phyloP scores from a whole-genome alignment of 2,888 invertebrate species.

The Leptinotarsa haldemani region DNA sequence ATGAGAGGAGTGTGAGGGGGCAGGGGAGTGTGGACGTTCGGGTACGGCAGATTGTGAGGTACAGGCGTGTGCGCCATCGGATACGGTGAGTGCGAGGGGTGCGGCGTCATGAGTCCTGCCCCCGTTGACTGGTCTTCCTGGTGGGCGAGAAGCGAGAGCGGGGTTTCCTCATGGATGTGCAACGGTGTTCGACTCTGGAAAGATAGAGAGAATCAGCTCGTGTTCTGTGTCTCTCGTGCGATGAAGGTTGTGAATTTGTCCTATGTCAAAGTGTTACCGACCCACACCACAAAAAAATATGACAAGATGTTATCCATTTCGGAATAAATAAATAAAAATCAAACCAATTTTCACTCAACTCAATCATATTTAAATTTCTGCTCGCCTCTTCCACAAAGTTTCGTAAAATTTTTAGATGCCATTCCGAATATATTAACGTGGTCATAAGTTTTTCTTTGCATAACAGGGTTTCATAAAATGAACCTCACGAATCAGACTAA shows the following conservation, averaged over 20 bases:
- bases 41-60: constrained; percentile 32
- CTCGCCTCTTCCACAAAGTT: too few species aligned
- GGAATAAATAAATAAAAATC: too few species aligned
- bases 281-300: too few species aligned
- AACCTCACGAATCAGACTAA: too few species aligned
- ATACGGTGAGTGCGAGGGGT: constrained; percentile 56
- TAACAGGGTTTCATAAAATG: too few species aligned
- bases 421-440: too few species aligned
- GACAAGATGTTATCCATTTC: too few species aligned
- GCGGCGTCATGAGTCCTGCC: constrained; percentile 59
- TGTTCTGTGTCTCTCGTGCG: not conserved
- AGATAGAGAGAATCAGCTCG: not conserved
- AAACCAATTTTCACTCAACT: too few species aligned
- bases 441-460: too few species aligned
- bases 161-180: constrained; percentile 58
- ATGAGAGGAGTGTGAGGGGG: constrained; percentile 26
- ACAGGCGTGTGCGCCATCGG: constrained; percentile 52
- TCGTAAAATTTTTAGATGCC: too few species aligned
- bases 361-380: too few species aligned
- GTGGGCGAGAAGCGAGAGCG: constrained; percentile 50
- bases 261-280: not conserved
- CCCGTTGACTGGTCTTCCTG: constrained; percentile 54
- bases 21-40: constrained; percentile 26
- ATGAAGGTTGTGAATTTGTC: not conserved
- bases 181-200: constrained; percentile 60